Conservation (phyloP, 2,113 vertebrate genomes). For the Sturnus vulgaris region DNA sequence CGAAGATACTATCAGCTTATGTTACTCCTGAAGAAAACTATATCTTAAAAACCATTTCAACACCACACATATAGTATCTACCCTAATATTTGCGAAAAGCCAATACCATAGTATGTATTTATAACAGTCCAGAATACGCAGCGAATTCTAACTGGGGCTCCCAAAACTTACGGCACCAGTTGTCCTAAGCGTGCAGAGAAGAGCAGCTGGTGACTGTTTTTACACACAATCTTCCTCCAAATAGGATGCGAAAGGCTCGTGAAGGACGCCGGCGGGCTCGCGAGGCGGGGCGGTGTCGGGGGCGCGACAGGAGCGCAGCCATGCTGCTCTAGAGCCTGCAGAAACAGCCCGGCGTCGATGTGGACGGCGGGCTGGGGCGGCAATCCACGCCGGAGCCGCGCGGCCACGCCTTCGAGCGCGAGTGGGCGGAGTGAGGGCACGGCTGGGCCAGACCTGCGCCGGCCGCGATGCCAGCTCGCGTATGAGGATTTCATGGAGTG, state of each 20-base stretch:
- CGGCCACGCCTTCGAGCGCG: constrained; percentile 85
- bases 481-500: constrained; percentile 89
- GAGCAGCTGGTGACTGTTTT: constrained; percentile 32
- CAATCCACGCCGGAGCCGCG: constrained; percentile 79
- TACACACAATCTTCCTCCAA: background rate
- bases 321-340: constrained; percentile 89
- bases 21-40: too few species aligned
- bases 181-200: background rate
- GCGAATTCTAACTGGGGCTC: background rate
- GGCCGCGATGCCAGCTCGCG: constrained; percentile 83
- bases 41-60: too few species aligned
- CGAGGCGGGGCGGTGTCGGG: background rate
- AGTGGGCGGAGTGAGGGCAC: constrained; percentile 87
- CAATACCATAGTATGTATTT: too few species aligned
- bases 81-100: too few species aligned
- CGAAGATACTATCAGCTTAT: too few species aligned
- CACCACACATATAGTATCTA: too few species aligned
- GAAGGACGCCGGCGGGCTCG: background rate
- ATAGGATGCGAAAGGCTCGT: background rate
- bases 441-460: constrained; percentile 84
- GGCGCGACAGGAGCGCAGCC: constrained; percentile 9
- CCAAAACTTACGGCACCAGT: background rate
- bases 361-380: constrained; percentile 80
- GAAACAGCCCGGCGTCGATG: constrained; percentile 74
- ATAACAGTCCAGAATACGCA: background rate